A percentile compares a stretch with the other conserved stretches of the same genome.
Evolutionary conservation across 2,113 vertebrate genomes (phyloP).

Genomic region (Penelope pileata): DNA sequence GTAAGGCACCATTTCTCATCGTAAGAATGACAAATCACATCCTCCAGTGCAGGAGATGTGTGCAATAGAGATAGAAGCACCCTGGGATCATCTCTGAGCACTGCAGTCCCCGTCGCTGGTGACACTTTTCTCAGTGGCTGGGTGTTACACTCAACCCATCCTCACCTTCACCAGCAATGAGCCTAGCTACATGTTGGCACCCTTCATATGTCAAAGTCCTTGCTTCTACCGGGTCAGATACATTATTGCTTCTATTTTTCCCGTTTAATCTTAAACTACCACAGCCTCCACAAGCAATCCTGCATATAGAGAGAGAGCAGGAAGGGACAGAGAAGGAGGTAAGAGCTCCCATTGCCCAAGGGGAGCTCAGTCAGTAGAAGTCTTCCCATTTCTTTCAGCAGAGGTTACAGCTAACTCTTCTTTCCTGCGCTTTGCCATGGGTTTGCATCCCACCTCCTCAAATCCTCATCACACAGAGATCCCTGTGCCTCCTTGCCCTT

Average conservation of each 20-base stretch:
- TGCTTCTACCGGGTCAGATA: not conserved
- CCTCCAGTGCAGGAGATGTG: not conserved
- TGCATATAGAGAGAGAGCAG: not conserved
- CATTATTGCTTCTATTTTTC: not conserved
- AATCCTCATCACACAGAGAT: not conserved
- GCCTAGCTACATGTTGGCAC: not conserved
- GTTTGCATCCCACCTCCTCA: not conserved
- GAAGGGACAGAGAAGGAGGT: not conserved
- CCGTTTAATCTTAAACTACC: not conserved
- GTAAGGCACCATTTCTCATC: not conserved
- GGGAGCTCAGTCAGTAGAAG: not conserved
- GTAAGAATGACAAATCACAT: not conserved
- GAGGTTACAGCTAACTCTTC: not conserved
- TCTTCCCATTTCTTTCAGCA: not conserved
- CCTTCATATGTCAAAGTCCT: not conserved
- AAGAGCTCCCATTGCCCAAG: not conserved
- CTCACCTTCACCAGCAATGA: accelerated
- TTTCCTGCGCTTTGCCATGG: not conserved
- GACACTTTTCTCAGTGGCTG: not conserved
- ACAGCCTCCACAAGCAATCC: not conserved
- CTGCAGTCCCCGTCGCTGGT: not conserved
- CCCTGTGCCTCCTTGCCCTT: not conserved
- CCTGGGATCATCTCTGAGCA: not conserved
- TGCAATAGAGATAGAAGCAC: not conserved
- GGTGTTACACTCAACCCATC: not conserved